These are phyloP conservation scores for Laspeyria flexula DNA, from an alignment of 2,888 invertebrate species.

Conservation along the genomic window DNA sequence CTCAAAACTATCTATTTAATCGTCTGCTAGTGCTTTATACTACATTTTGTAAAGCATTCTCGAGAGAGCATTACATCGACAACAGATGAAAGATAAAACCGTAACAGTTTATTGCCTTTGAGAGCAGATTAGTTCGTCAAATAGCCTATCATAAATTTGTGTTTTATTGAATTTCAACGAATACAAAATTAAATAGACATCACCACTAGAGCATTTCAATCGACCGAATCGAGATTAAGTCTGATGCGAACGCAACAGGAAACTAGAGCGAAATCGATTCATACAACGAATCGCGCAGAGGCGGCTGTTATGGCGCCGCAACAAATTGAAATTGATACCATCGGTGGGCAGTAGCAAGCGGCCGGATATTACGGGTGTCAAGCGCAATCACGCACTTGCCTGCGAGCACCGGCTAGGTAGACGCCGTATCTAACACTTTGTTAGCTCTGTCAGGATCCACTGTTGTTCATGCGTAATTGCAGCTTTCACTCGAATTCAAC, in stretches of 20 bases:
- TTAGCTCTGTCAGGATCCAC: slow-evolving; percentile 46
- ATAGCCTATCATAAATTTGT: slow-evolving; percentile 49
- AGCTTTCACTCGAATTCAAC: slow-evolving; percentile 36
- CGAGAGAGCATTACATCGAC: slow-evolving; percentile 27
- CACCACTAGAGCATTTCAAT: slow-evolving; percentile 67
- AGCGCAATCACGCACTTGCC: slow-evolving; percentile 79
- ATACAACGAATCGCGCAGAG: slow-evolving; percentile 77
- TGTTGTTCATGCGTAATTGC: slow-evolving; percentile 45
- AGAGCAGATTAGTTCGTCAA: slow-evolving; percentile 42
- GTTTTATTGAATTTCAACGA: slow-evolving; percentile 58
- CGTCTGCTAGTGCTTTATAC: slow-evolving; percentile 29
- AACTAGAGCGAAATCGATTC: slow-evolving; percentile 81
- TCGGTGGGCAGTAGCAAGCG: slow-evolving; percentile 74
- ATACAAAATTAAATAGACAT: slow-evolving; percentile 64
- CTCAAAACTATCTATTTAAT: slow-evolving; percentile 26
- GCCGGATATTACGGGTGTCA: slow-evolving; percentile 85
- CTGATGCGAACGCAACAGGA: slow-evolving; percentile 78
- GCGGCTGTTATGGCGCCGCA: slow-evolving; percentile 78
- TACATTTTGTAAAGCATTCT: slow-evolving; percentile 30
- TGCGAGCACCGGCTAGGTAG: slow-evolving; percentile 47
- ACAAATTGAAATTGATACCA: slow-evolving; percentile 86
- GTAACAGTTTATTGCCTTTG: slow-evolving; percentile 43
- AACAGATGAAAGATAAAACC: slow-evolving; percentile 30
- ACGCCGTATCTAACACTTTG: slow-evolving; percentile 58
- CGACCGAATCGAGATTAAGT: slow-evolving; percentile 76